Evolutionary conservation across 2,797 vertebrate genomes (phyloP), one percentile per base, ranked within the genome.

Genomic region (Nyctibius grandis): DNA sequence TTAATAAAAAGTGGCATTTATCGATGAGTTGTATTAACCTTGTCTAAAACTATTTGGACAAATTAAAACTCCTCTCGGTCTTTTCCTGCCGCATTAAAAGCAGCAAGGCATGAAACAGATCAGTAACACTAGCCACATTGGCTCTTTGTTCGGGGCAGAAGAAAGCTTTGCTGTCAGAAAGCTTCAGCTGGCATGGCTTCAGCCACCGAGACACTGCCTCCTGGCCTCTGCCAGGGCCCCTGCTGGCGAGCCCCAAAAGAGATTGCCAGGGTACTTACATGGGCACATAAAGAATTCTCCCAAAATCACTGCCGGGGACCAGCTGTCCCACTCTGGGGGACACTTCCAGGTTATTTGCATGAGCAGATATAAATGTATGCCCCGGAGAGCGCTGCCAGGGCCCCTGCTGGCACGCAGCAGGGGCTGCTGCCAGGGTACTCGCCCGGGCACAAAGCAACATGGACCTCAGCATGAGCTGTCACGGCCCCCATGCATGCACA

Each of bases 281-380:
- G 86, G 95, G 89, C 92, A 85, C 38, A 96, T 42, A 92, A 94
- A 95, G 94, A 94, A 94, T 57, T 79, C 89, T 94, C 77, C 88
- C 93, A 50, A 54, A 86, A 92, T 70, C 75, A 5, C 84, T 94
- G 85, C 81, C 73, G 92, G 87, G 91, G 88, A 93, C 95, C 95
- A 97, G 94, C 96, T 97, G 94, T 94, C 96, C 94, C 90, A 84
- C 85, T 63, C 93, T 33, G 4, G 95, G 93, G 90, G 91, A 92
- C 73, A 78, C 72, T 88, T 83, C 74, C 96, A 81, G 95, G 91
- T 84, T 90, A 94, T 97, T 97, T 95, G 94, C 93, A 94, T 94
- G 94, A 92, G 84, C 94, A 93, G 93, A 89, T 88, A 85, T 64
- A 74, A 92, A 92, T 94, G 87, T 14, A 45, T 44, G 64, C 91